Percentiles rank a stretch among this genome's conserved stretches.
Evolutionary conservation across 2,888 invertebrate genomes (phyloP).

Genomic region (Mesorhabditis belari): DNA sequence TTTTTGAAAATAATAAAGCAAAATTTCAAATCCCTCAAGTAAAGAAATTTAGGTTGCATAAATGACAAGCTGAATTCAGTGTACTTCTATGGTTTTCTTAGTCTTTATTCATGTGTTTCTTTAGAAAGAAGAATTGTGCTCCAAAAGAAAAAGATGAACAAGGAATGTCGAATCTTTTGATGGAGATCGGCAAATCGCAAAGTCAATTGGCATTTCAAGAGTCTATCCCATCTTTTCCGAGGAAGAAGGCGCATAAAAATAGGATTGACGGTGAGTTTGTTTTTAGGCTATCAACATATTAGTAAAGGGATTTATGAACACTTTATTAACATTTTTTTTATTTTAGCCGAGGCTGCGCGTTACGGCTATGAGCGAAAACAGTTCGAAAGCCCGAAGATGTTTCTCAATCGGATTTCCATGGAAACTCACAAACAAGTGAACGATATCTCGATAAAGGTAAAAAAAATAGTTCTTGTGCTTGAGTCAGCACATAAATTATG

Average conservation of each 20-base stretch:
- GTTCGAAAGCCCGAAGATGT: neutral
- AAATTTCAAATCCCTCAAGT: too few species aligned
- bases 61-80: too few species aligned
- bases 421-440: neutral
- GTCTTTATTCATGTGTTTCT: too few species aligned
- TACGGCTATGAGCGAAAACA: neutral
- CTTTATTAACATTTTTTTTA: neutral
- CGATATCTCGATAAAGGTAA: neutral
- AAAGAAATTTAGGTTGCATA: too few species aligned
- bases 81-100: neutral
- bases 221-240: neutral
- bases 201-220: neutral
- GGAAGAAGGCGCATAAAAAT: neutral
- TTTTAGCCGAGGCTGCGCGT: neutral
- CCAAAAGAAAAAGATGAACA: neutral
- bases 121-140: neutral
- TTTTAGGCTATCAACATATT: too few species aligned
- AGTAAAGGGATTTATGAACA: too few species aligned
- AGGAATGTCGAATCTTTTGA: neutral
- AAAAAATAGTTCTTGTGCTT: too few species aligned
- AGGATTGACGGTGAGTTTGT: neutral
- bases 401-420: neutral
- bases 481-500: too few species aligned
- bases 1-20: too few species aligned
- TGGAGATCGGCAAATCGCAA: neutral